Evolutionary conservation across 2,113 vertebrate genomes (phyloP).

Genomic region (Dasyornis broadbenti): DNA sequence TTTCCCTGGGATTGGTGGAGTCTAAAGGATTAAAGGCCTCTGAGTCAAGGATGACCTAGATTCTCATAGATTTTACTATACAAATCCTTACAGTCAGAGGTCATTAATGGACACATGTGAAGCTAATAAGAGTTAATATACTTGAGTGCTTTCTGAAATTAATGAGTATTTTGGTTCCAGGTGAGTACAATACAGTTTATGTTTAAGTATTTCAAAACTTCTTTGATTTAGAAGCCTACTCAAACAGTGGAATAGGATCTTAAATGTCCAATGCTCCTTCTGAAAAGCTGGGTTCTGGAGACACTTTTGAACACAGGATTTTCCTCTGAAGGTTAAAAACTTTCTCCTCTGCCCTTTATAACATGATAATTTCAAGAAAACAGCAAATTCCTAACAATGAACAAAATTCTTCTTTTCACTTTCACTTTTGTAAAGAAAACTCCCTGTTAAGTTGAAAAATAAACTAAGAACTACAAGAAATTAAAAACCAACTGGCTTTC

Average conservation of each 20-base stretch:
- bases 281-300: neutral
- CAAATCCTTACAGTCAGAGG: constrained; percentile 43
- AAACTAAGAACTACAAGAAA: neutral
- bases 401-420: neutral
- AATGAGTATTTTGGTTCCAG: neutral
- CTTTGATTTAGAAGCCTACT: neutral
- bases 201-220: neutral
- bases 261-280: neutral
- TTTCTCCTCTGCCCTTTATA: neutral
- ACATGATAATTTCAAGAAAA: neutral
- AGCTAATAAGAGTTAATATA: neutral
- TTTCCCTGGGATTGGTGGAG: constrained; percentile 26
- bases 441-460: neutral
- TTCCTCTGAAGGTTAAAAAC: neutral
- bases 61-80: constrained; percentile 44
- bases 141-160: neutral
- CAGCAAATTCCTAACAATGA: neutral
- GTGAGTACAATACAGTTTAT: neutral
- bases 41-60: constrained; percentile 44
- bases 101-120: constrained; percentile 36
- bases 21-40: constrained; percentile 42
- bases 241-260: neutral
- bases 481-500: neutral
- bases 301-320: neutral
- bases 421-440: neutral